Conservation (phyloP, 2,113 vertebrate genomes). For the Crotalus horridus region DNA sequence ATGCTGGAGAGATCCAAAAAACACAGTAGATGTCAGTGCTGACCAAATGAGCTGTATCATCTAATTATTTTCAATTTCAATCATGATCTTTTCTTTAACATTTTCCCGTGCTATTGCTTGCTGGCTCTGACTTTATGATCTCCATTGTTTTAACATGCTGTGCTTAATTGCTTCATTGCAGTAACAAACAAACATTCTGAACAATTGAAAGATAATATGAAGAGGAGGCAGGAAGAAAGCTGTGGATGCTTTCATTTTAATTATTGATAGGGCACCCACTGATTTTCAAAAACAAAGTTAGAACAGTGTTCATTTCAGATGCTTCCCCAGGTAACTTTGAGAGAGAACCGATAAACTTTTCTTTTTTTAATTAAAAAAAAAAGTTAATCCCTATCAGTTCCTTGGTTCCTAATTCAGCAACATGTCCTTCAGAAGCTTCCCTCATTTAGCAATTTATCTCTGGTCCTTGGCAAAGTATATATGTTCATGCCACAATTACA, state of each 20-base stretch:
- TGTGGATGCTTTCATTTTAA: conserved; percentile 73
- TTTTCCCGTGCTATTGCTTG: conserved; percentile 75
- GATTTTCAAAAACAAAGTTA: conserved; percentile 68
- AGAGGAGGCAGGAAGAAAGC: conserved; percentile 66
- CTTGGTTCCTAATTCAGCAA: conserved; percentile 43
- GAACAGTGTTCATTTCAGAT: conserved; percentile 70
- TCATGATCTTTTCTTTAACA: conserved; percentile 77
- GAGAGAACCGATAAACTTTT: conserved; percentile 64
- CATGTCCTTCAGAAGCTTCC: conserved; percentile 25
- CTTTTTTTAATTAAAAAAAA: conserved; percentile 58
- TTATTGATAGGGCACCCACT: conserved; percentile 72
- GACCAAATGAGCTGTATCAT: conserved; percentile 78
- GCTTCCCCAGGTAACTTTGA: conserved; percentile 65
- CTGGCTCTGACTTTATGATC: conserved; percentile 72
- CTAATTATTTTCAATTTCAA: conserved; percentile 86
- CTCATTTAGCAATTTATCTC: conserved; percentile 36
- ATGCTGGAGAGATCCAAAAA: conserved; percentile 25
- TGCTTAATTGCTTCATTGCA: conserved; percentile 80
- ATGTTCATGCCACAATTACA: not conserved
- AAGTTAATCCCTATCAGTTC: conserved; percentile 32
- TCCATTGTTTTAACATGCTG: conserved; percentile 76
- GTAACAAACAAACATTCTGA: conserved; percentile 77
- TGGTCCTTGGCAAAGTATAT: conserved; percentile 29
- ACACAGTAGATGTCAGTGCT: conserved; percentile 54
- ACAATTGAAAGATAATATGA: conserved; percentile 80